These are phyloP conservation scores for Tachina grossa DNA, from an alignment of 2,888 invertebrate species.

Conservation along the genomic window DNA sequence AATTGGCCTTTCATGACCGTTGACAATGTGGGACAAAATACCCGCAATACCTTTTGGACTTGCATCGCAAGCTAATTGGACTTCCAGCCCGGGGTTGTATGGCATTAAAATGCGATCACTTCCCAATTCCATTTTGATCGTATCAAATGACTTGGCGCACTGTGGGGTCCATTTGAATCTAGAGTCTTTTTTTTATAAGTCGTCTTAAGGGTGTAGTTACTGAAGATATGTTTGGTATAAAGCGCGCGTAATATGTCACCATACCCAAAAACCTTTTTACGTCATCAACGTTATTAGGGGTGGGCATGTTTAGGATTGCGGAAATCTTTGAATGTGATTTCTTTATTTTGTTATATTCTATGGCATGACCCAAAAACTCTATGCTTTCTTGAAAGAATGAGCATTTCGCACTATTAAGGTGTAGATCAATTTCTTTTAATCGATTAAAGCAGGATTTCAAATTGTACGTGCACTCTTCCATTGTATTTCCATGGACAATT, in stretches of 20 bases:
- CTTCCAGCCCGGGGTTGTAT: constrained; percentile 49
- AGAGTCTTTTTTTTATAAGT: constrained; percentile 24
- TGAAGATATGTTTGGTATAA: not conserved
- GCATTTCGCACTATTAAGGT: constrained; percentile 60
- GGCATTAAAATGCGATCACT: constrained; percentile 52
- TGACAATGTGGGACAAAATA: constrained; percentile 5
- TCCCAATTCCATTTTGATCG: constrained; percentile 48
- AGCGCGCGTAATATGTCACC: not conserved
- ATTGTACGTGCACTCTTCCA: constrained; percentile 60
- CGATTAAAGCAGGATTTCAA: constrained; percentile 52
- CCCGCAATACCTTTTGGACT: constrained; percentile 34
- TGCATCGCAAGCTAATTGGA: constrained; percentile 54
- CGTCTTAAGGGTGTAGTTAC: not conserved
- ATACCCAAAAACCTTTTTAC: not conserved
- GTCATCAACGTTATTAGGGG: not conserved
- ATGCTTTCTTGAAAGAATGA: constrained; percentile 56
- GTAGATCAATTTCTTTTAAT: constrained; percentile 59
- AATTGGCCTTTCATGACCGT: not conserved
- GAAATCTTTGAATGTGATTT: not conserved
- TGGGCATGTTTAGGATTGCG: not conserved
- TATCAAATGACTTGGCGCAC: constrained; percentile 57
- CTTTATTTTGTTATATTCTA: constrained; percentile 14
- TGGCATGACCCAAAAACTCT: constrained; percentile 29
- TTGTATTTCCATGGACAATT: constrained; percentile 53
- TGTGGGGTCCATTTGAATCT: constrained; percentile 48